phyloP scores from a whole-genome alignment of 2,113 vertebrate species.

The Condylura cristata region DNA sequence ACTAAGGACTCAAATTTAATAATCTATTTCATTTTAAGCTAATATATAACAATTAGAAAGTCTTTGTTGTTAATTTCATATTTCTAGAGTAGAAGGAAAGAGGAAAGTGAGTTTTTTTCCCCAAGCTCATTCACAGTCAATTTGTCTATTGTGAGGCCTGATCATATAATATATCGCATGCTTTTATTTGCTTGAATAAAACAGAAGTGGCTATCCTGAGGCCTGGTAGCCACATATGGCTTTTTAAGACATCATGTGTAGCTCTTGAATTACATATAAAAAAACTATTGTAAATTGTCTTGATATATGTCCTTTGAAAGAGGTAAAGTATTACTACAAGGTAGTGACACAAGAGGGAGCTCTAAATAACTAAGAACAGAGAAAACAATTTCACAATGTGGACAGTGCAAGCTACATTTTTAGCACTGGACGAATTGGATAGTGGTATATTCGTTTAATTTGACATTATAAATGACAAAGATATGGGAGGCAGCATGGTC shows the following conservation, averaged over 20 bases:
- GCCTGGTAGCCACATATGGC: not conserved
- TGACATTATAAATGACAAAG: not conserved
- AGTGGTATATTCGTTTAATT: not conserved
- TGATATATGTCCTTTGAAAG: slow-evolving; percentile 35
- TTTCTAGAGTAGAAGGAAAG: slow-evolving; percentile 36
- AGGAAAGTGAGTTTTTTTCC: not conserved
- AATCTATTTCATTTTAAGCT: slow-evolving; percentile 26
- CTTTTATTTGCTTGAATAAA: slow-evolving; percentile 47
- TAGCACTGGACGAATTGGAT: slow-evolving; percentile 10
- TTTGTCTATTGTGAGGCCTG: not conserved
- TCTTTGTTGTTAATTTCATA: slow-evolving; percentile 20
- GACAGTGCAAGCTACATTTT: not conserved
- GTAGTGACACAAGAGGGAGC: slow-evolving; percentile 45
- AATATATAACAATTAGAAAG: not conserved
- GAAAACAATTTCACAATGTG: not conserved
- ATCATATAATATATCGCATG: not conserved
- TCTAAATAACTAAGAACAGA: slow-evolving; percentile 34
- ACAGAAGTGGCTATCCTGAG: slow-evolving; percentile 6
- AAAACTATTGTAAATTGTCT: slow-evolving; percentile 8
- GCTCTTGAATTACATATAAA: slow-evolving; percentile 47
- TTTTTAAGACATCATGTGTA: slow-evolving; percentile 27
- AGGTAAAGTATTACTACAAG: slow-evolving; percentile 24
- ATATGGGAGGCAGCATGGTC: not conserved
- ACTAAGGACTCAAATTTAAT: not conserved
- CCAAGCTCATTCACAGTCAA: not conserved